A percentile compares a stretch with the other conserved stretches of the same genome.
Conservation (phyloP, 2,113 vertebrate species). For the Megaleporinus macrocephalus region DNA sequence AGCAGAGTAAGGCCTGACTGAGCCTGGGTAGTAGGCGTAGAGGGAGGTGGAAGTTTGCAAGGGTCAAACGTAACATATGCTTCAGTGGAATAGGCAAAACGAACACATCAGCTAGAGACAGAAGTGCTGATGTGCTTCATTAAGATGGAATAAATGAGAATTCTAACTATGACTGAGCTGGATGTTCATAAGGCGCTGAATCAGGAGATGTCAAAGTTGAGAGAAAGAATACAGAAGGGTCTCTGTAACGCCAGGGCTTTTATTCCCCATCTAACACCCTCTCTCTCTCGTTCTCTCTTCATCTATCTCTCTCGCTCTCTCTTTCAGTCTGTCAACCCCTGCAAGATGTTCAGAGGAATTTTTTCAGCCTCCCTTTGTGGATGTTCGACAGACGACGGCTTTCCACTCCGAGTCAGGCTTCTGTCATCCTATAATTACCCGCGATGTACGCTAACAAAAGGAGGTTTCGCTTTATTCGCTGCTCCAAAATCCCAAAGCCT, state of each 20-base stretch:
- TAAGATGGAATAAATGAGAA: conserved; percentile 16
- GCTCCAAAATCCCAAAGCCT: neutral
- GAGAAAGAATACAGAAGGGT: conserved; percentile 3
- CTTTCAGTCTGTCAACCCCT: conserved; percentile 45
- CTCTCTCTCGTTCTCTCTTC: neutral
- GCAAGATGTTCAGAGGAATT: conserved; percentile 28
- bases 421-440: conserved; percentile 59
- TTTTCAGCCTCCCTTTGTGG: conserved; percentile 56
- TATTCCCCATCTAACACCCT: neutral
- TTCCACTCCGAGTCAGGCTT: conserved; percentile 43
- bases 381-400: conserved; percentile 50
- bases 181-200: neutral
- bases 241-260: conserved; percentile 9
- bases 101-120: neutral
- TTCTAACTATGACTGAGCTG: conserved; percentile 8
- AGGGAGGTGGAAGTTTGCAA: conserved; percentile 59
- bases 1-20: conserved; percentile 46
- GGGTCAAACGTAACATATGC: conserved; percentile 66
- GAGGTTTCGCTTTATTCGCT: conserved; percentile 11
- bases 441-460: conserved; percentile 38
- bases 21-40: conserved; percentile 61
- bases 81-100: conserved; percentile 27
- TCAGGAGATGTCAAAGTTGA: conserved; percentile 26
- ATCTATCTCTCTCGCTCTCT: neutral
- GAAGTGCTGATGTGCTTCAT: conserved; percentile 44